phyloP scores from a whole-genome alignment of 2,888 invertebrate genomes.

The Andrena marginata region DNA sequence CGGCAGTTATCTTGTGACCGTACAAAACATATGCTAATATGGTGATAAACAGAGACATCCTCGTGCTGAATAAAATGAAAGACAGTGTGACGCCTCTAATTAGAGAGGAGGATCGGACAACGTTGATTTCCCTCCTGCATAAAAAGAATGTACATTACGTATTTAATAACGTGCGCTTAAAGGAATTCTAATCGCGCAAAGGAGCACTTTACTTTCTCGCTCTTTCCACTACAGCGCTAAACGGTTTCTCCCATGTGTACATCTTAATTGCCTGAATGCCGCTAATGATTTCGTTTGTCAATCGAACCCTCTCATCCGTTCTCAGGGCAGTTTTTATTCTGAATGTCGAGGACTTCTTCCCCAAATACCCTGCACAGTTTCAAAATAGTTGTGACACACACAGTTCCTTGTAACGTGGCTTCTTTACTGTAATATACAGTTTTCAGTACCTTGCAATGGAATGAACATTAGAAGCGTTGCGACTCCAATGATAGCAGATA shows the following conservation, averaged over 20 bases:
- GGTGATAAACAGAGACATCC: slow-evolving; percentile 94
- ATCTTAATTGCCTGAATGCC: slow-evolving; percentile 96
- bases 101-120: slow-evolving; percentile 91
- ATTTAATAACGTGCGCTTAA: background rate
- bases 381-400: background rate
- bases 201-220: slow-evolving; percentile 88
- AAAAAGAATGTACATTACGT: slow-evolving; percentile 39
- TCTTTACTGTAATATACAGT: background rate
- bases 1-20: slow-evolving; percentile 91
- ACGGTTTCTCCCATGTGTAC: slow-evolving; percentile 96
- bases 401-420: background rate
- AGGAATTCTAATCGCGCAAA: background rate
- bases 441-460: slow-evolving; percentile 88
- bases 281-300: slow-evolving; percentile 96
- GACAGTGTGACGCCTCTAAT: slow-evolving; percentile 92
- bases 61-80: slow-evolving; percentile 94
- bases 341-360: slow-evolving; percentile 91
- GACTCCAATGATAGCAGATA: slow-evolving; percentile 90
- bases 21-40: slow-evolving; percentile 88
- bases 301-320: slow-evolving; percentile 95
- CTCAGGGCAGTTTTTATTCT: slow-evolving; percentile 92
- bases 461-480: slow-evolving; percentile 90
- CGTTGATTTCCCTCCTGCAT: slow-evolving; percentile 89
- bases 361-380: slow-evolving; percentile 88
- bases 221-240: slow-evolving; percentile 90